phyloP scores from a whole-genome alignment of 1,140 invertebrate genomes.

The Cydia splendana region DNA sequence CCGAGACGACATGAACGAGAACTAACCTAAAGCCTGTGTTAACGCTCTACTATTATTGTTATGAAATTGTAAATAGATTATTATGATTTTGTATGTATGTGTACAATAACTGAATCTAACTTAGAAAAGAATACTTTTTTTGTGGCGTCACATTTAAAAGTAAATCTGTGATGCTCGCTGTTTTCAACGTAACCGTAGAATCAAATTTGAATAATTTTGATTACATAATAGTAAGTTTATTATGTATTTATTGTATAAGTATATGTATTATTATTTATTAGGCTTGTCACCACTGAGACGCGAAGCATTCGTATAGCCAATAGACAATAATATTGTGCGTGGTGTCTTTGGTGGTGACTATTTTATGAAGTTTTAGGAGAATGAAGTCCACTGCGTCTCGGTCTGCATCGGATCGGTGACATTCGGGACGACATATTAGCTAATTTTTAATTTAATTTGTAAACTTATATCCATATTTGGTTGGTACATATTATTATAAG shows the following conservation, averaged over 20 bases:
- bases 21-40: too few relatives aligned
- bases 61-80: too few relatives aligned
- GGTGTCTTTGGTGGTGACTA: not conserved
- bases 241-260: constrained; percentile 1
- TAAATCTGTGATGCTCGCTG: too few relatives aligned
- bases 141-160: not conserved
- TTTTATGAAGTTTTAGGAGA: not conserved
- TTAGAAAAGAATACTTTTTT: not conserved
- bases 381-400: too few relatives aligned
- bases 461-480: too few relatives aligned
- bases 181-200: not conserved
- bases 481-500: too few relatives aligned
- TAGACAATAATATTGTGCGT: not conserved
- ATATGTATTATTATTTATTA: not conserved
- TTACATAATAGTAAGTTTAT: not conserved
- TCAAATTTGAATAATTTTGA: not conserved
- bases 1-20: too few relatives aligned
- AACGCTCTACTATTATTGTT: too few relatives aligned
- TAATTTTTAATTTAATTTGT: too few relatives aligned
- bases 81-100: not conserved
- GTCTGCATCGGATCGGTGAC: too few relatives aligned
- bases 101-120: not conserved
- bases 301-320: not conserved
- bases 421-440: too few relatives aligned
- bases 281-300: not conserved